Evolutionary conservation across 2,113 vertebrate species (phyloP).

Genomic region (Ammodytes marinus): DNA sequence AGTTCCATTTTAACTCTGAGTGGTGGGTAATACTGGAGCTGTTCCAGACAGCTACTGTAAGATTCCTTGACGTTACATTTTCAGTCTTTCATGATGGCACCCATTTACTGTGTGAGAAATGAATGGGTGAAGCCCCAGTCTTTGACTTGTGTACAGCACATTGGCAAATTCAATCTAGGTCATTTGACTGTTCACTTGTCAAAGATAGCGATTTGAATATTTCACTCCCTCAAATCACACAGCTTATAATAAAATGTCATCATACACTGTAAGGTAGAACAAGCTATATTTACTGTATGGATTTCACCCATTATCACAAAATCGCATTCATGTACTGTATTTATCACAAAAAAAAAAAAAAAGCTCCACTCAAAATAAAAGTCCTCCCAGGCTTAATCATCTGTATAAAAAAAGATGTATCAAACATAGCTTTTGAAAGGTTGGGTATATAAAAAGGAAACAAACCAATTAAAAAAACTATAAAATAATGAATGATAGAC

Average conservation of each 20-base stretch:
- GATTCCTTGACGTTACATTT: conserved; percentile 9
- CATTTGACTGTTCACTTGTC: conserved; percentile 6
- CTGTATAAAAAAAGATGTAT: conserved; percentile 81
- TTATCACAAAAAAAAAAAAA: conserved; percentile 66
- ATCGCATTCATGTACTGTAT: conserved; percentile 56
- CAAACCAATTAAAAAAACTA: conserved; percentile 42
- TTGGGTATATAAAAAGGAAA: conserved; percentile 72
- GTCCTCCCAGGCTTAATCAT: conserved; percentile 66
- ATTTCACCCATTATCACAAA: conserved; percentile 39
- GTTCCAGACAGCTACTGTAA: conserved; percentile 83
- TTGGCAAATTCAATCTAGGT: not conserved
- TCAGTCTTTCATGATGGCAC: conserved; percentile 23
- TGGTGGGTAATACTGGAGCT: conserved; percentile 53
- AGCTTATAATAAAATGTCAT: conserved; percentile 45
- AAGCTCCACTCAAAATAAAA: conserved; percentile 68
- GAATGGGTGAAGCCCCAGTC: conserved; percentile 7
- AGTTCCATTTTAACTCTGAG: conserved; percentile 9
- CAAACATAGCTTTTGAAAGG: conserved; percentile 70
- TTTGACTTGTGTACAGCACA: not conserved
- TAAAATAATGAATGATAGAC: conserved; percentile 50
- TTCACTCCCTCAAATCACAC: conserved; percentile 30
- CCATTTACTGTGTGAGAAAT: conserved; percentile 12
- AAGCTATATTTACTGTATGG: conserved; percentile 43
- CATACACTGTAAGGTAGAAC: conserved; percentile 63
- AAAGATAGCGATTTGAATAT: conserved; percentile 4